Conservation (phyloP, 2,797 vertebrate species). For the Natrix natrix region DNA sequence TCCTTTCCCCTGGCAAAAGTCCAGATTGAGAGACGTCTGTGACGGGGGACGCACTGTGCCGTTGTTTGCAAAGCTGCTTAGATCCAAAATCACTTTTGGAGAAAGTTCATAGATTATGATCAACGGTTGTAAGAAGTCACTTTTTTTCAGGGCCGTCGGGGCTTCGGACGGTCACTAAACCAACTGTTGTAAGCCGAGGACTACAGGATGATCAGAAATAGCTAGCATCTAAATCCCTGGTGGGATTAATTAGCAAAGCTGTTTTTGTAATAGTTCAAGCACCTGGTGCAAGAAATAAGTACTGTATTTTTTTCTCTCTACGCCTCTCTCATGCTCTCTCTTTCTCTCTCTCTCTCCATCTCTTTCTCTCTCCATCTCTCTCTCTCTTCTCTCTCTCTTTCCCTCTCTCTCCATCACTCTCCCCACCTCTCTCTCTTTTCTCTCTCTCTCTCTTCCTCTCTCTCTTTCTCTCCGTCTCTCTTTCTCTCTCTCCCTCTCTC, state of each 20-base stretch:
- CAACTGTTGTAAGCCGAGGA: not conserved
- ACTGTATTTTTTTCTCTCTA: no score
- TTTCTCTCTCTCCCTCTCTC: no score
- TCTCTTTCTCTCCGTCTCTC: no score
- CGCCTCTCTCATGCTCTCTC: no score
- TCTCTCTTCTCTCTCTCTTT: no score
- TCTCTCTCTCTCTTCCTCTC: no score
- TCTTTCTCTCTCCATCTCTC: no score
- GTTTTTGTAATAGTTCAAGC: conserved; percentile 53
- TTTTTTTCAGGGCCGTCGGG: not conserved
- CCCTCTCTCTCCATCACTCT: no score
- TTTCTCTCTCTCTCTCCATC: no score
- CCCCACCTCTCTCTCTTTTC: no score
- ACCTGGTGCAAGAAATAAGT: not conserved
- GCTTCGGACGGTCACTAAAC: not conserved
- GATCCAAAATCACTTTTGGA: conserved; percentile 60
- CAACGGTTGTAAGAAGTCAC: not conserved
- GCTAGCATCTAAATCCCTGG: conserved; percentile 66
- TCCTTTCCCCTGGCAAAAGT: conserved; percentile 6
- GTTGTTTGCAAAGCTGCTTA: conserved; percentile 64
- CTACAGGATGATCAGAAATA: conserved; percentile 56
- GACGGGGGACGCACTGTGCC: conserved; percentile 23
- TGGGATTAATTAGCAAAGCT: conserved; percentile 63
- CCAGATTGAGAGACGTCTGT: conserved; percentile 34
- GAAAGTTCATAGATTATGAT: conserved; percentile 65